A percentile compares a stretch with the other conserved stretches of the same genome.
phyloP scores from a whole-genome alignment of 2,797 vertebrate species.

The Valencia hispanica region DNA sequence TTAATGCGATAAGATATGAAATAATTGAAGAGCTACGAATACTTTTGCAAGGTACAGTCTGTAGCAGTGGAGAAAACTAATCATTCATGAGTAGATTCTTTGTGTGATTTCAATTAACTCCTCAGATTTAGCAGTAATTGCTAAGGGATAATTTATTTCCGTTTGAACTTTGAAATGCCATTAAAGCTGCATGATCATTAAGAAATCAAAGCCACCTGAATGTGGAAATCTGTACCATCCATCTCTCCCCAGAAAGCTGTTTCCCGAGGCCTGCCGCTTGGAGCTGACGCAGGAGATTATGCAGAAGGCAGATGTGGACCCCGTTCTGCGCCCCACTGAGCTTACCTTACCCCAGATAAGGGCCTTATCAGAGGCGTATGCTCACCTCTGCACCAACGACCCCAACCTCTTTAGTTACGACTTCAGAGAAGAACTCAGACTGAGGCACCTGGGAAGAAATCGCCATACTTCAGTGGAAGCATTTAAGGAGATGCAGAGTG shows the following conservation, averaged over 20 bases:
- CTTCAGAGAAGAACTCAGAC: constrained; percentile 88
- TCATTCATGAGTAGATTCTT: constrained; percentile 62
- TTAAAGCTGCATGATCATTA: constrained; percentile 67
- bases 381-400: constrained; percentile 82
- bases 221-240: constrained; percentile 17
- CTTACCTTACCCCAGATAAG: constrained; percentile 87
- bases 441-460: constrained; percentile 54
- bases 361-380: constrained; percentile 86
- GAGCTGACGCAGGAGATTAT: constrained; percentile 86
- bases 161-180: constrained; percentile 54
- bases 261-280: constrained; percentile 85
- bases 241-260: constrained; percentile 83
- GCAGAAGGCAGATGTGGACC: constrained; percentile 87
- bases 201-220: constrained; percentile 66
- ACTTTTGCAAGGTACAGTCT: neutral
- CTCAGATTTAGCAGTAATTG: constrained; percentile 62
- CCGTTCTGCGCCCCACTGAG: constrained; percentile 85
- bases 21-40: neutral
- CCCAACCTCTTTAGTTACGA: constrained; percentile 83
- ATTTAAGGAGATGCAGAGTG: constrained; percentile 13
- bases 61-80: constrained; percentile 42
- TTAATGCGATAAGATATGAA: too few species aligned
- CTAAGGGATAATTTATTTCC: constrained; percentile 57
- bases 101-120: constrained; percentile 74
- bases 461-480: neutral